Conservation (phyloP, 1,140 invertebrate species). For the Thaumetopoea pityocampa region DNA sequence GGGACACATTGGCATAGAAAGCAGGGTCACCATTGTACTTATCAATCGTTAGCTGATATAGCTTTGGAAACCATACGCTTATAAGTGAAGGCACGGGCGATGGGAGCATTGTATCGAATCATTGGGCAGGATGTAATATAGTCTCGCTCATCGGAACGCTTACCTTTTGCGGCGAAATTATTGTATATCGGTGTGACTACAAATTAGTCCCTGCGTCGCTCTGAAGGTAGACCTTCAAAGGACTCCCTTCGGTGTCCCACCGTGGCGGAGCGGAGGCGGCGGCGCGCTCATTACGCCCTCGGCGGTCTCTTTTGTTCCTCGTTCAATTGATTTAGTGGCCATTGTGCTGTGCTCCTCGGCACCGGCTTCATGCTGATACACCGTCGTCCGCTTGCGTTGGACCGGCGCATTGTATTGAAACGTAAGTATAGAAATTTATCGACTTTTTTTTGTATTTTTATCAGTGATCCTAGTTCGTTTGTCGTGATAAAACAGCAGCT, state of each 20-base stretch:
- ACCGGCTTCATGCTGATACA: not conserved
- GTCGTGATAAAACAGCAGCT: slow-evolving; percentile 56
- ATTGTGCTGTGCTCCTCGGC: slow-evolving; percentile 31
- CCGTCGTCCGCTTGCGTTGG: slow-evolving; percentile 20
- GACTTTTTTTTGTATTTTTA: slow-evolving; percentile 37
- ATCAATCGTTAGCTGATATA: no score
- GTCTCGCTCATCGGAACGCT: slow-evolving; percentile 31
- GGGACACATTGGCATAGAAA: no score
- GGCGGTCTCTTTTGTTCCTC: slow-evolving; percentile 44
- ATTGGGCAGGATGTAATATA: slow-evolving; percentile 49
- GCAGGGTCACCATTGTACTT: no score
- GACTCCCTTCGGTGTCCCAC: slow-evolving; percentile 46
- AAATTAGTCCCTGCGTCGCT: slow-evolving; percentile 48
- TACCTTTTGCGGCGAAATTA: slow-evolving; percentile 48
- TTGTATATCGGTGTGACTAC: slow-evolving; percentile 35
- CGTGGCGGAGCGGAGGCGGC: slow-evolving; percentile 24
- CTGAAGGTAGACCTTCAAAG: slow-evolving; percentile 39
- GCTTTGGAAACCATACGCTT: slow-evolving; percentile 25
- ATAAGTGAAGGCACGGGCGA: slow-evolving; percentile 32
- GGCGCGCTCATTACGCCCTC: slow-evolving; percentile 46
- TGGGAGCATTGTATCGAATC: slow-evolving; percentile 44
- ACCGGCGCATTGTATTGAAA: slow-evolving; percentile 48
- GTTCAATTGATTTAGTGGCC: slow-evolving; percentile 57
- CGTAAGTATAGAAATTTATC: slow-evolving; percentile 40
- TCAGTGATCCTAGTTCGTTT: slow-evolving; percentile 33